Base-by-base conservation (phyloP, 2,797 vertebrate species). In the Ispidina picta region DNA sequence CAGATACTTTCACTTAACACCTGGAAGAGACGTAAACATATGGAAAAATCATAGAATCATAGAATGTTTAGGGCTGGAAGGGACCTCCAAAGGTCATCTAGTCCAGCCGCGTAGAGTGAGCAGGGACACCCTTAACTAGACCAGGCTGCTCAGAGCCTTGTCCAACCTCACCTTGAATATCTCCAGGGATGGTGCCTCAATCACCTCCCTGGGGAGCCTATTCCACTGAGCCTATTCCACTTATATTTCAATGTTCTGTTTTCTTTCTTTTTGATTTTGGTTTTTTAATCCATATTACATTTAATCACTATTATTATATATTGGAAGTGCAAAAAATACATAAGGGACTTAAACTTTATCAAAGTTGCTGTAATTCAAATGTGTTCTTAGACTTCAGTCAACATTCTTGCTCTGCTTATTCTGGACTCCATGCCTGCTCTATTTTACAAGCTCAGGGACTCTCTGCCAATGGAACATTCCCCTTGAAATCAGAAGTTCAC, bases 381-480 rank as follows among this genome's bases (percentile, higher is more conserved):
- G 48, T 83, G 82, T 86, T 94, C 85, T 92, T 63, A 95, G 70
- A 37, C 66, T 70, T 83, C 92, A 66, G 87, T 72, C 59, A 58
- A 83, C 79, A 85, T 95, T 95, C 87, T 92, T 90, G 48, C 76
- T 69, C 33, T 90, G 73, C 92, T 94, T 95, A 85, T 94, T 88
- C 90, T 92, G 95, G 88, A 93, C 31, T 72, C 86, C 48, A 46
- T 75, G 70, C 82, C 63, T 76, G 7, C 12, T 76, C 78, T 25
- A 8, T 87, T 95, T 93, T 90, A 95, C 79, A 94, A 92, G 90
- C 82, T 83, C 46, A 49, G 84, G 65, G 88, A 75, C 82, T 66
- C 65, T 87, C 54, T 18, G 59, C 43, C 58, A 87, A 31, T 37
- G 56, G 79, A 92, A 87, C 2, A 1, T 78, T 94, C 22, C 59